Conservation (phyloP, 2,888 invertebrate genomes). For the Cylindroiulus punctatus region DNA sequence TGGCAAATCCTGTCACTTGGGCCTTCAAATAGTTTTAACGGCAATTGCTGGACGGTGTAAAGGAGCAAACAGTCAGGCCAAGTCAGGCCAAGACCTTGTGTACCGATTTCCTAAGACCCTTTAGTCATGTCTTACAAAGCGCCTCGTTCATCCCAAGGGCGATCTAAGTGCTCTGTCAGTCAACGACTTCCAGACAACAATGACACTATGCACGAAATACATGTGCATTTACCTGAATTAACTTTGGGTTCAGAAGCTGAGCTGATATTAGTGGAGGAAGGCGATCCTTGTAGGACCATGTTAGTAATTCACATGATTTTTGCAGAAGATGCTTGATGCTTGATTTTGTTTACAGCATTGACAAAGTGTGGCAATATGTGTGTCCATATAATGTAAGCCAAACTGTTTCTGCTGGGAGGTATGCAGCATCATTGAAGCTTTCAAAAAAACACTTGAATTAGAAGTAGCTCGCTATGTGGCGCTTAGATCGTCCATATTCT, state of each 20-base stretch:
- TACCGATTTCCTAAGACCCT: slow-evolving; percentile 28
- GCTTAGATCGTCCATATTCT: too few relatives aligned
- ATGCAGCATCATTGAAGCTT: too few relatives aligned
- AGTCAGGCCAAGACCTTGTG: slow-evolving; percentile 41
- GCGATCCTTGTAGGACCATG: background rate
- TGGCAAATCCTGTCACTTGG: slow-evolving; percentile 43
- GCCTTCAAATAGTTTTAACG: slow-evolving; percentile 43
- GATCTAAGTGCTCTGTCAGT: slow-evolving; percentile 45
- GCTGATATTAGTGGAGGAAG: too few relatives aligned
- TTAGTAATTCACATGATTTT: background rate
- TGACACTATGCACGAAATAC: slow-evolving; percentile 9
- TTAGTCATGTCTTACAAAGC: background rate
- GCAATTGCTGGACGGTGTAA: slow-evolving; percentile 17
- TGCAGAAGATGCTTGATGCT: background rate
- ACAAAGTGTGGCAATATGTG: too few relatives aligned
- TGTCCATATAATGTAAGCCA: too few relatives aligned
- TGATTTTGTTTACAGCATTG: too few relatives aligned
- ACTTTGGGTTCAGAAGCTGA: background rate
- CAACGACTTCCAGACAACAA: slow-evolving; percentile 20
- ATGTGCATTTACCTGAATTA: slow-evolving; percentile 26
- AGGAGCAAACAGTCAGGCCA: slow-evolving; percentile 39
- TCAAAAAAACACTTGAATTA: too few relatives aligned
- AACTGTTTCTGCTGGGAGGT: too few relatives aligned
- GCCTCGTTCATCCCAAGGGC: slow-evolving; percentile 1
- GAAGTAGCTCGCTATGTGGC: too few relatives aligned